Percentiles rank a stretch among this genome's conserved stretches.
phyloP scores from a whole-genome alignment of 2,797 vertebrate species.

The Chelmon rostratus region DNA sequence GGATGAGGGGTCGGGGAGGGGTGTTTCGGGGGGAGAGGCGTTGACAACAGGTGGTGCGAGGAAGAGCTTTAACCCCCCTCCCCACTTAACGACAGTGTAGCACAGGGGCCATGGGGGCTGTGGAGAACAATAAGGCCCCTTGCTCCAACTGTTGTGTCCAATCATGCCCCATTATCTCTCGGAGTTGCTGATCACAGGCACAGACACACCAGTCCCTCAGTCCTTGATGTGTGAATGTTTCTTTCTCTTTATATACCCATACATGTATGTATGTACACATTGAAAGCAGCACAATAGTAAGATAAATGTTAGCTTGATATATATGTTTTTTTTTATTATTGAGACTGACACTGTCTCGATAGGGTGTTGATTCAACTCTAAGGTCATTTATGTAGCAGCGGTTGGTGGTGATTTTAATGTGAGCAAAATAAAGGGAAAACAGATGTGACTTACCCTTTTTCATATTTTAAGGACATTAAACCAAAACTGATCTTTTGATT shows the following conservation, averaged over 20 bases:
- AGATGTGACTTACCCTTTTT: not conserved
- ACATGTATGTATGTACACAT: not conserved
- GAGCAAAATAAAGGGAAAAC: not conserved
- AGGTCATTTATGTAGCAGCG: not conserved
- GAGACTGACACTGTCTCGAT: not conserved
- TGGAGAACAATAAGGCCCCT: slow-evolving; percentile 72
- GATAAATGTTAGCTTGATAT: not conserved
- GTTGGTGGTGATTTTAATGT: not conserved
- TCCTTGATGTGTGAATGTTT: not conserved
- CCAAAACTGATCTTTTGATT: slow-evolving; percentile 13
- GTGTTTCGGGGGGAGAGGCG: slow-evolving; percentile 30
- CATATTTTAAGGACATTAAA: not conserved
- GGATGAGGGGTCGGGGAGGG: slow-evolving; percentile 38
- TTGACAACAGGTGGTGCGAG: slow-evolving; percentile 87
- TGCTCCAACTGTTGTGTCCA: slow-evolving; percentile 65
- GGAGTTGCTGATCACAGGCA: slow-evolving; percentile 50
- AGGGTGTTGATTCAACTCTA: not conserved
- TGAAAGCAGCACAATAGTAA: not conserved
- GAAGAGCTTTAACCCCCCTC: slow-evolving; percentile 70
- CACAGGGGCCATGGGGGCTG: slow-evolving; percentile 60
- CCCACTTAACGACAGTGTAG: slow-evolving; percentile 66
- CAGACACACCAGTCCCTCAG: slow-evolving; percentile 38
- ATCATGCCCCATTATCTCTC: slow-evolving; percentile 66
- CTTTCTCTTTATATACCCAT: not conserved
- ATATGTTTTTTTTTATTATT: not conserved